Evolutionary conservation across 2,113 vertebrate species (phyloP), one percentile per base, ranked within the genome.

Genomic region (Strix uralensis): DNA sequence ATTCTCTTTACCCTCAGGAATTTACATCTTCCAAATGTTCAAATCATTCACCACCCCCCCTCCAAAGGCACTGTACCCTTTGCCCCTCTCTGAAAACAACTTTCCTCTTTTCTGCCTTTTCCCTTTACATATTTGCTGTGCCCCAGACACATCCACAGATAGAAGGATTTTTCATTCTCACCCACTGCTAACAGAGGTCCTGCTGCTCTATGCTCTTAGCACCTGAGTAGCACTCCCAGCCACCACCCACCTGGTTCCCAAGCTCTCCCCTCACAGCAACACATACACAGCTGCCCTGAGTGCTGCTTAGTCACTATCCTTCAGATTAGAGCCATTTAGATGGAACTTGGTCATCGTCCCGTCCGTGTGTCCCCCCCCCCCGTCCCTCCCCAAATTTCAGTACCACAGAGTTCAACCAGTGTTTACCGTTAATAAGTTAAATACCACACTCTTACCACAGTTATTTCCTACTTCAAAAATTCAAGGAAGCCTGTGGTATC

Each of bases 391-490:
- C 46, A 6, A 10, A 86, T 44, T 62, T 73, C 82, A 61, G n/a
- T n/a, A 44, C 80, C 59, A 74, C 0, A 0, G 42, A 83, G 29
- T 55, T 95, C 62, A 84, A 74, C 22, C 13, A 15, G 2, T 25
- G 9, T 65, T 85, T 83, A 88, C 55, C n/a, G 63, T 54, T 71
- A 86, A 2, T 86, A 78, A 88, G 14, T 54, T 86, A 44, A 93
- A 94, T n/a, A 46, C 46, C 29, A 2, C 62, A n/a, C 29, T 80
- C 30, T 40, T 42, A 78, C 79, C 92, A 66, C 81, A 92, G 85
- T 70, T 86, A 92, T 62, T 91, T 96, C 89, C 92, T 73, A 72
- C 47, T 94, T 85, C n/a, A 58, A 82, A 86, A 94, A 69, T 23
- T 58, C 74, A 90, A 77, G 67, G 71, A 88, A 92, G 55, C 44